These are phyloP conservation scores for Lapara coniferarum DNA, from an alignment of 2,888 invertebrate genomes.

Conservation along the genomic window DNA sequence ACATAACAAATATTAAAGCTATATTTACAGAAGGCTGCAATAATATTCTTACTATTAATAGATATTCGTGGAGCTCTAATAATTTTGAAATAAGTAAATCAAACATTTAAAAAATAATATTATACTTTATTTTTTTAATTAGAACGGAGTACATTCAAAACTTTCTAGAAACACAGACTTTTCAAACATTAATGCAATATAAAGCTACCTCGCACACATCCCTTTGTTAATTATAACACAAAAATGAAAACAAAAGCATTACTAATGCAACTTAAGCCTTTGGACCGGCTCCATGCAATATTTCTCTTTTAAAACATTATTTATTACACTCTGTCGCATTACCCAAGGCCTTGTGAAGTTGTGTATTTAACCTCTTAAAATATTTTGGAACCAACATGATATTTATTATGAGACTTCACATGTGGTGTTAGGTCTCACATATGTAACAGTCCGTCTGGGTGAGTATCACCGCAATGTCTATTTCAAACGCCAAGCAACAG, in stretches of 20 bases:
- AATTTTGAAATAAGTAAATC: no score
- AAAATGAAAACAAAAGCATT: neutral
- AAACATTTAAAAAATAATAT: no score
- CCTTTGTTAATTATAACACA: constrained; percentile 2
- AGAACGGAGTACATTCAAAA: no score
- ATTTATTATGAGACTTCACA: no score
- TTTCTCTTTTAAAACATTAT: constrained; percentile 18
- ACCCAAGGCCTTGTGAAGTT: neutral
- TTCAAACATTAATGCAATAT: neutral
- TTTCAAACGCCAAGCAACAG: no score
- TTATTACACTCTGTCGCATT: constrained; percentile 3
- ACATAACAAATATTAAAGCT: no score
- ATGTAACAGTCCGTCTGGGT: neutral
- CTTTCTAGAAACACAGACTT: neutral
- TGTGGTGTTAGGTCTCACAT: no score
- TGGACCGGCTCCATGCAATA: constrained; percentile 12
- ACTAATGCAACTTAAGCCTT: constrained; percentile 1
- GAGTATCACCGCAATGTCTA: no score
- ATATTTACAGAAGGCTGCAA: no score
- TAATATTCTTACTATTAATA: no score
- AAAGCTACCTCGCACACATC: neutral
- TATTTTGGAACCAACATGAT: neutral
- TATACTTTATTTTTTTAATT: no score
- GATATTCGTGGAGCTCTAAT: no score
- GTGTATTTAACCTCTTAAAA: neutral